A percentile compares a stretch with the other conserved stretches of the same genome.
Evolutionary conservation across 1,140 invertebrate species (phyloP).

Genomic region (Apis laboriosa): DNA sequence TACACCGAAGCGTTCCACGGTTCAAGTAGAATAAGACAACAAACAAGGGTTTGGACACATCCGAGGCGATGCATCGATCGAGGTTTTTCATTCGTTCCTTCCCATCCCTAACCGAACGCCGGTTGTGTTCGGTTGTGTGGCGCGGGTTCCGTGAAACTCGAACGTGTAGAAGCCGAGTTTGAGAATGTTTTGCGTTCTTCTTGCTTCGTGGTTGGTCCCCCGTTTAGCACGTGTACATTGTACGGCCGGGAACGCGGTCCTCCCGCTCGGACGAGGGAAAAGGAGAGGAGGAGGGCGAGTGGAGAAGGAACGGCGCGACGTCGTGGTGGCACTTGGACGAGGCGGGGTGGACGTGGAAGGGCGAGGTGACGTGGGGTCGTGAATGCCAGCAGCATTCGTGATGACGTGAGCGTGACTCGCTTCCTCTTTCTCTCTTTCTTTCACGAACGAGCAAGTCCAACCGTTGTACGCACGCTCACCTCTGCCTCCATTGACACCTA

Average conservation of each 20-base stretch:
- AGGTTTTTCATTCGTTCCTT: neutral
- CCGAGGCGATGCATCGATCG: neutral
- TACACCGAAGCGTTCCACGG: neutral
- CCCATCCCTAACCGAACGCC: neutral
- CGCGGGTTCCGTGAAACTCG: conserved; percentile 6
- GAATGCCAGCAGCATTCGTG: conserved; percentile 60
- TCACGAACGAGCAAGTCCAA: neutral
- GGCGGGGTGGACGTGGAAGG: conserved; percentile 17
- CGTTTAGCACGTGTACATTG: conserved; percentile 44
- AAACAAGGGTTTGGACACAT: neutral
- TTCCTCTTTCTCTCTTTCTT: conserved; percentile 44
- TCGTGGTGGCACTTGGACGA: conserved; percentile 29
- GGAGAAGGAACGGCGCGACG: conserved; percentile 18
- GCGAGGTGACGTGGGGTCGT: conserved; percentile 42
- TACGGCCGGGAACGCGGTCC: neutral
- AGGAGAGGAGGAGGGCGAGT: conserved; percentile 33
- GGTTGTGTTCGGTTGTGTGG: neutral
- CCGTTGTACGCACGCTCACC: neutral
- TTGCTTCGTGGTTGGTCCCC: conserved; percentile 45
- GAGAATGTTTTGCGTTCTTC: conserved; percentile 8
- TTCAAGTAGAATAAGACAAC: conserved; percentile 10
- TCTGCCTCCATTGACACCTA: conserved; percentile 23
- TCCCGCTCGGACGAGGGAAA: neutral
- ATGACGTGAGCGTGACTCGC: conserved; percentile 60
- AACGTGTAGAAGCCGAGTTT: conserved; percentile 1